Conservation (phyloP, 2,113 vertebrate species). For the Melanostigma gelatinosum region DNA sequence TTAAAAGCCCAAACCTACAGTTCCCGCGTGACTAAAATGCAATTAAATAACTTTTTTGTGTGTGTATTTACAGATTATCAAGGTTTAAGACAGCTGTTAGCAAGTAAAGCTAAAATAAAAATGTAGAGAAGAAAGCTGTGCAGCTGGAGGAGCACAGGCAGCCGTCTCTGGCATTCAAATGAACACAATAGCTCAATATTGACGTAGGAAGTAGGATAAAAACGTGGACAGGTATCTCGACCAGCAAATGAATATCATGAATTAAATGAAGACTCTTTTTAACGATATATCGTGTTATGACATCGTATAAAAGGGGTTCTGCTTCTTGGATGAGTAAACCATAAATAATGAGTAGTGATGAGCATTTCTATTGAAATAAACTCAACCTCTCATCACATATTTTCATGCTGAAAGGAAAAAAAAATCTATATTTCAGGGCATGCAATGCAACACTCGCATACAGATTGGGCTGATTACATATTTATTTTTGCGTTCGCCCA, state of each 20-base stretch:
- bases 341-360: neutral
- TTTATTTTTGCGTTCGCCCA: neutral
- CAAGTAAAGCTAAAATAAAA: neutral
- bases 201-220: neutral
- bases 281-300: neutral
- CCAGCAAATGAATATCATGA: neutral
- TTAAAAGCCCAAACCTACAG: neutral
- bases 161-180: neutral
- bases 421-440: neutral
- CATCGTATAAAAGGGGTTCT: neutral
- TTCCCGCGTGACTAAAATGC: neutral
- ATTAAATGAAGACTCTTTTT: neutral
- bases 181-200: neutral
- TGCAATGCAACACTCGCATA: neutral
- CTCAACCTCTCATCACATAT: neutral
- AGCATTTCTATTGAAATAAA: neutral
- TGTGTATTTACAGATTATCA: neutral
- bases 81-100: neutral
- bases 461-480: neutral
- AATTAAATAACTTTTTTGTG: neutral
- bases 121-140: neutral
- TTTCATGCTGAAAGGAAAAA: neutral
- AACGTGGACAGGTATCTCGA: neutral
- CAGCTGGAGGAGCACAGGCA: neutral
- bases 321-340: neutral